These are phyloP conservation scores for Malurus alboscapulatus DNA, from an alignment of 2,113 vertebrate genomes.

Conservation along the genomic window DNA sequence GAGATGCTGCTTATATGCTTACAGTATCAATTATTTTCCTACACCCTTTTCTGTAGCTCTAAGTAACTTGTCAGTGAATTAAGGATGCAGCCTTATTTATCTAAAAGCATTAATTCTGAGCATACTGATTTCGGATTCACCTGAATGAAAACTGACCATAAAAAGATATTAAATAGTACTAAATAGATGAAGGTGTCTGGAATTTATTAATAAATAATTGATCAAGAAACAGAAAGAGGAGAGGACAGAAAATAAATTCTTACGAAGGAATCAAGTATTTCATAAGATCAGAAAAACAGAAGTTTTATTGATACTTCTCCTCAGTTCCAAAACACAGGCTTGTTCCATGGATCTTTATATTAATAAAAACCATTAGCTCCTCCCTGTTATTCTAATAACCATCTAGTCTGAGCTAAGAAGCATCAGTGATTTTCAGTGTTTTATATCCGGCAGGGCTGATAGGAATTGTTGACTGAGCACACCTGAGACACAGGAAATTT, in stretches of 20 bases:
- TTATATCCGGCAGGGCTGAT: not conserved
- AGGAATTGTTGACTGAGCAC: not conserved
- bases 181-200: not conserved
- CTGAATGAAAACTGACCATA: not conserved
- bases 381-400: not conserved
- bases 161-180: not conserved
- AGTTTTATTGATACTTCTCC: not conserved
- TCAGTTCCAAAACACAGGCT: not conserved
- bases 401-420: not conserved
- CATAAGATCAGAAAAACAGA: not conserved
- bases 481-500: not conserved
- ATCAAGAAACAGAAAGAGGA: not conserved
- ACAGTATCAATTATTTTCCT: not conserved
- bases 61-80: not conserved
- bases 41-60: not conserved
- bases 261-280: not conserved
- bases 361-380: not conserved
- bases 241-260: not conserved
- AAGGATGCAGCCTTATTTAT: not conserved
- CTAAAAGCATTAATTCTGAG: not conserved
- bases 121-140: not conserved
- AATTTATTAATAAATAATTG: not conserved
- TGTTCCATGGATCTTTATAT: not conserved
- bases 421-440: not conserved
- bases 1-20: not conserved